Evolutionary conservation across 1,140 invertebrate genomes (phyloP).

Genomic region (Gonatopus flavifemur): DNA sequence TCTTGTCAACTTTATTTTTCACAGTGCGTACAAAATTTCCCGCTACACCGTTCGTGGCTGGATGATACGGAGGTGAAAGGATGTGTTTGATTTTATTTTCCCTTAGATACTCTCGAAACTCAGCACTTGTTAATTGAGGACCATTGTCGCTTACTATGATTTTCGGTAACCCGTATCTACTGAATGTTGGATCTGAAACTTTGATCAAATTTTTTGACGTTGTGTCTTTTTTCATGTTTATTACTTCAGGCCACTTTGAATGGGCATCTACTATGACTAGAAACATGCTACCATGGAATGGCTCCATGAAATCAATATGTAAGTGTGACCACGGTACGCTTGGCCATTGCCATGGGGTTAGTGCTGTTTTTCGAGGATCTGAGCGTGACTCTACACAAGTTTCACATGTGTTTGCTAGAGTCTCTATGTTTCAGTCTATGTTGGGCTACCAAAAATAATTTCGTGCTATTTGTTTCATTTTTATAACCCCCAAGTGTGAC

Average conservation of each 20-base stretch:
- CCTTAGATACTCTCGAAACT: slow-evolving; percentile 23
- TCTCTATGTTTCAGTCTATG: no score
- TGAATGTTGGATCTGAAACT: background rate
- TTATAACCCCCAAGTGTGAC: no score
- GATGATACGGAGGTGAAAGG: no score
- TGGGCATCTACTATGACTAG: slow-evolving; percentile 3
- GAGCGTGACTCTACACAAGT: background rate
- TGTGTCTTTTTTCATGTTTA: background rate
- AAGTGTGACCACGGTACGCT: background rate
- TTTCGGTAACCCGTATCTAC: slow-evolving; percentile 1
- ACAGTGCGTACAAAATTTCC: background rate
- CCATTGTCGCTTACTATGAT: slow-evolving; percentile 18
- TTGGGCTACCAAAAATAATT: no score
- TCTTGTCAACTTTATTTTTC: slow-evolving; percentile 3
- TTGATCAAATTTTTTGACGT: background rate
- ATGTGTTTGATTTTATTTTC: slow-evolving; percentile 26
- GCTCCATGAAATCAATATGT: slow-evolving; percentile 2
- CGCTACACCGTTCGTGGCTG: slow-evolving; percentile 1
- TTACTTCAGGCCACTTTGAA: slow-evolving; percentile 10
- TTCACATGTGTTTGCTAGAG: no score
- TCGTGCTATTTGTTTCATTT: slow-evolving; percentile 49
- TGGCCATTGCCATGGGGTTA: slow-evolving; percentile 3
- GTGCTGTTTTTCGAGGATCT: background rate
- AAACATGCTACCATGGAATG: no score
- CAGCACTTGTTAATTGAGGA: slow-evolving; percentile 20